Evolutionary conservation across 2,797 vertebrate genomes (phyloP).

Genomic region (Atherinosoma microstoma): DNA sequence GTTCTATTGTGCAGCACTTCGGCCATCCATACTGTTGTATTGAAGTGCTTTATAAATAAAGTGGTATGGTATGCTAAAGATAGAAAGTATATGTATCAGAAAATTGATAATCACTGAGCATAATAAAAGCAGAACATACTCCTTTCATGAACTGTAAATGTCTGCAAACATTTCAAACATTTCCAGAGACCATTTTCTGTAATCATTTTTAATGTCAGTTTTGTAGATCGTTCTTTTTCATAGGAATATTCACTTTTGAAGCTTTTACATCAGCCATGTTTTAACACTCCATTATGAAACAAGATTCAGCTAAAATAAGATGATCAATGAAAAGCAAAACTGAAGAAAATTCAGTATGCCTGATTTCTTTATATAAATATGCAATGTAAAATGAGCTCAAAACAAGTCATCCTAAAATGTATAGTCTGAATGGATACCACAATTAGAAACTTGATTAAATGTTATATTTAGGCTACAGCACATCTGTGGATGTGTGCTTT

Average conservation of each 20-base stretch:
- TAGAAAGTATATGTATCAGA: neutral
- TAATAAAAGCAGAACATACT: neutral
- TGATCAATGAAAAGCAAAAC: slow-evolving; percentile 19
- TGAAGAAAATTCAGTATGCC: slow-evolving; percentile 4
- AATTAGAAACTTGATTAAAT: slow-evolving; percentile 66
- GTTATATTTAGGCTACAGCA: slow-evolving; percentile 54
- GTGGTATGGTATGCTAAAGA: neutral
- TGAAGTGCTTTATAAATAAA: too few relatives aligned
- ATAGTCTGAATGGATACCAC: slow-evolving; percentile 44
- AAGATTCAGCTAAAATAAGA: neutral
- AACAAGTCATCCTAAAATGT: slow-evolving; percentile 36
- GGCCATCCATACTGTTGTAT: too few relatives aligned
- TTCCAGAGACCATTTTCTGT: neutral
- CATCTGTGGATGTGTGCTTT: slow-evolving; percentile 55
- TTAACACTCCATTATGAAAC: slow-evolving; percentile 8
- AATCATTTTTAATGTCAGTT: neutral
- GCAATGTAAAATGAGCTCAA: slow-evolving; percentile 36
- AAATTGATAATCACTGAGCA: slow-evolving; percentile 5
- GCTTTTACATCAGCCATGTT: neutral
- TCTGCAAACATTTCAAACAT: neutral
- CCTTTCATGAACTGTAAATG: neutral
- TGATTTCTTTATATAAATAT: slow-evolving; percentile 33
- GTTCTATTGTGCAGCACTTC: too few relatives aligned
- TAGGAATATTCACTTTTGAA: neutral
- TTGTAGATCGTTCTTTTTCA: neutral